phyloP scores from a whole-genome alignment of 2,797 vertebrate species.

The Chiloscyllium punctatum region DNA sequence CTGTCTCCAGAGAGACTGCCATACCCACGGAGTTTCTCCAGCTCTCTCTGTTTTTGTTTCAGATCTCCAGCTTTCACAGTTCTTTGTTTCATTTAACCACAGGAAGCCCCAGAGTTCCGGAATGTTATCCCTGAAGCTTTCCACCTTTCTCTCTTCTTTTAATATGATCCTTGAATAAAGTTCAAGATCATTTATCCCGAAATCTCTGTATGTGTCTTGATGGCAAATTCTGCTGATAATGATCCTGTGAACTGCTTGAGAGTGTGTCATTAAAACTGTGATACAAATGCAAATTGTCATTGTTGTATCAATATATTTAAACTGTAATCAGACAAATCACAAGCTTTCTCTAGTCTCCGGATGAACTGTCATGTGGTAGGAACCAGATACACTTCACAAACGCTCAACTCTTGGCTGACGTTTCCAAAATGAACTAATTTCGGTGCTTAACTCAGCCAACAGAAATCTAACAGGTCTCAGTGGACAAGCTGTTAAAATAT shows the following conservation, averaged over 20 bases:
- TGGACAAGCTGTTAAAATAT: background rate
- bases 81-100: background rate
- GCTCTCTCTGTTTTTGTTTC: no score
- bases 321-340: background rate
- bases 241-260: background rate
- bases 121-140: background rate
- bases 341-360: background rate
- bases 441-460: background rate
- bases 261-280: background rate
- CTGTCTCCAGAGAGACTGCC: no score
- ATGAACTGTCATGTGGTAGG: constrained; percentile 30
- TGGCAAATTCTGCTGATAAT: background rate
- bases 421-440: background rate
- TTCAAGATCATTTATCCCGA: background rate
- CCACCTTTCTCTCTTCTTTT: background rate
- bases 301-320: background rate
- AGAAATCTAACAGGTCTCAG: background rate
- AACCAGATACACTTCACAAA: constrained; percentile 24
- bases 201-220: background rate
- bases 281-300: background rate
- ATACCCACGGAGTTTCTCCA: background rate
- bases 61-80: background rate
- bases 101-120: background rate
- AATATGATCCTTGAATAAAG: background rate
- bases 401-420: constrained; percentile 15